Evolutionary conservation across 2,797 vertebrate species (phyloP).

Genomic region (Chaunax sp.): DNA sequence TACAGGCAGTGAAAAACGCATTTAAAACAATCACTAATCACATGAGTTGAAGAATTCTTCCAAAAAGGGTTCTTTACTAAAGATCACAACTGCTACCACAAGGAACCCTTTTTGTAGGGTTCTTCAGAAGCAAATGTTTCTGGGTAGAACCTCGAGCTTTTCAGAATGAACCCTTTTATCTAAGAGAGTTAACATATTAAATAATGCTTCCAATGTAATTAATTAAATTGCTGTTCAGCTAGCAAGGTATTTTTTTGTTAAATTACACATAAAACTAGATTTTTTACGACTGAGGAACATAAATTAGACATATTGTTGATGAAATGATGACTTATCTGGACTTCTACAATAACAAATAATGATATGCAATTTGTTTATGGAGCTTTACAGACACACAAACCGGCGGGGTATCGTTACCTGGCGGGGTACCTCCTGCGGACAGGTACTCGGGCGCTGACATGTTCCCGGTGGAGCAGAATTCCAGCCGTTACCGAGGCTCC

Average conservation of each 20-base stretch:
- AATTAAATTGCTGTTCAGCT: not conserved
- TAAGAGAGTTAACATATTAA: no score
- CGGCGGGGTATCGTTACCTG: slow-evolving; percentile 82
- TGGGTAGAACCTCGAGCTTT: not conserved
- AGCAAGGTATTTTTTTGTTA: not conserved
- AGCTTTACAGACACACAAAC: not conserved
- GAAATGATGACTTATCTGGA: not conserved
- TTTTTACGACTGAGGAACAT: not conserved
- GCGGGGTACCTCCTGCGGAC: slow-evolving; percentile 90
- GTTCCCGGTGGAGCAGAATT: slow-evolving; percentile 87
- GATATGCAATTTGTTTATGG: rapidly evolving
- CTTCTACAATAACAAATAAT: no score
- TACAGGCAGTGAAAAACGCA: no score
- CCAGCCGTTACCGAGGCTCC: slow-evolving; percentile 90
- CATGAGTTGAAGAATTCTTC: no score
- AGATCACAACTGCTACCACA: no score
- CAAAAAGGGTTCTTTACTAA: no score
- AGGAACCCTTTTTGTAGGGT: no score
- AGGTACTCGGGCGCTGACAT: slow-evolving; percentile 81
- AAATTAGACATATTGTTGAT: not conserved
- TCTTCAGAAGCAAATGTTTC: not conserved
- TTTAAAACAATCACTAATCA: no score
- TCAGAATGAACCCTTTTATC: no score
- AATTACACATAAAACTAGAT: not conserved
- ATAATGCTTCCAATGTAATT: no score